Evolutionary conservation across 2,113 vertebrate species (phyloP), one percentile per base, ranked within the genome.

Genomic region (Aythya baeri): DNA sequence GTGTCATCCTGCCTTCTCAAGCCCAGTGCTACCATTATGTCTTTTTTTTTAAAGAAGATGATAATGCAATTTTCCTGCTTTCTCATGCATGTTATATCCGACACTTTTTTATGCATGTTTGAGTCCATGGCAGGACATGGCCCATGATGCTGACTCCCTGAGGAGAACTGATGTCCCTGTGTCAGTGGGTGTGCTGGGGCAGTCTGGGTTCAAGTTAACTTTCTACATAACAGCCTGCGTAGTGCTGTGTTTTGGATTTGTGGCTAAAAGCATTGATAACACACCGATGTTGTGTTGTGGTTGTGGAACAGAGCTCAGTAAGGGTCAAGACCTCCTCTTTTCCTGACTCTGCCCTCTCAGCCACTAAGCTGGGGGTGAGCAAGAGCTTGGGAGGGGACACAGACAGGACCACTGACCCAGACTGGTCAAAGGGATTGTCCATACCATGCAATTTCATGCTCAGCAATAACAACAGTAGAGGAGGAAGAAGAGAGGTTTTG

Each of bases 261-360:
- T 59, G 57, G 21, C 29, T 78, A 66, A 41, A 67, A 16, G 3
- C 4, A 41, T 36, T 72, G 72, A 34, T 29, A 54, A 31, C n/a
- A 18, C 43, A 41, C 32, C 20, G 13, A 26, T 38, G 18, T 78
- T 78, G 32, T 38, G 18, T 78, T 72, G 78, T 54, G 44, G 32
- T n/a, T 83, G 44, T 38, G 66, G 72, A 66, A 66, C 44, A 31
- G 62, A 81, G 65, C 32, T 58, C 44, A 32, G 10, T 26, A 11
- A 54, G 38, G 4, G 1, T 58, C 23, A 49, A 9, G 44, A 23
- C 18, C 22, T 14, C 26, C 29, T 72, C 22, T 72, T 84, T 81
- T 68, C 65, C 66, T 7, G 0, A 46, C 32, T 62, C 49, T 75
- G 20, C 7, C 20, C n/a, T 11, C 65, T 63, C 11, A 0, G 5